Percentiles rank a stretch among this genome's conserved stretches.
These are phyloP conservation scores for Chelonia mydas DNA, from an alignment of 2,797 vertebrate species.

Conservation along the genomic window DNA sequence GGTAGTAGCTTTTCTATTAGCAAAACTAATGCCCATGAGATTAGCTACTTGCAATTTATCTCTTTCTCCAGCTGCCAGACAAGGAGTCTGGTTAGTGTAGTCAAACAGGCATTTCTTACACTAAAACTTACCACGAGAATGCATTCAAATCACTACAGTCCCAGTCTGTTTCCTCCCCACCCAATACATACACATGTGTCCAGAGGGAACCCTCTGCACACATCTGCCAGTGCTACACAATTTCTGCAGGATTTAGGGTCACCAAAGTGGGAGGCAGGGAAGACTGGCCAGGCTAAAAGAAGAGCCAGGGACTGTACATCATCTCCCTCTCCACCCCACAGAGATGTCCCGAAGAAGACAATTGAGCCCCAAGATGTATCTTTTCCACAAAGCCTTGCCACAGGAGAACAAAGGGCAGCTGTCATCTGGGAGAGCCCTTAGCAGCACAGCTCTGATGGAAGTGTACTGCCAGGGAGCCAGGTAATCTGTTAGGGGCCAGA, in stretches of 20 bases:
- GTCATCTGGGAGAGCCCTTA: rapidly evolving
- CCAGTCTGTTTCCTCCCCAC: not conserved
- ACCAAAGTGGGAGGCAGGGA: not conserved
- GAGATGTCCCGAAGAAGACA: not conserved
- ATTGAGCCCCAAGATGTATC: not conserved
- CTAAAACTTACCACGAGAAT: rapidly evolving
- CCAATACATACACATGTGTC: not conserved
- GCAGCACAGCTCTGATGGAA: rapidly evolving
- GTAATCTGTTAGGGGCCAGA: not conserved
- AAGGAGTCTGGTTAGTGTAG: not conserved
- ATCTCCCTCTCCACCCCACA: not conserved
- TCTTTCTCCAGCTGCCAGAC: not conserved
- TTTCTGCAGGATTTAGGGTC: not conserved
- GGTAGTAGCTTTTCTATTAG: not conserved
- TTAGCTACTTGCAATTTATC: not conserved
- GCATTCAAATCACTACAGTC: not conserved
- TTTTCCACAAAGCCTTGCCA: not conserved
- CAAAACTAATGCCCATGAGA: not conserved
- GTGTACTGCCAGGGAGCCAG: not conserved
- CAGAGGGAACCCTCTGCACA: not conserved
- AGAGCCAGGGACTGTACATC: not conserved
- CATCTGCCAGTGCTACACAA: not conserved
- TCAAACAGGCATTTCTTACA: not conserved
- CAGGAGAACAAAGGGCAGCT: not conserved
- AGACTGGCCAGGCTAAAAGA: not conserved